A percentile compares a stretch with the other conserved stretches of the same genome.
Evolutionary conservation across 2,797 vertebrate species (phyloP).

Genomic region (Sebastolobus altivelis): DNA sequence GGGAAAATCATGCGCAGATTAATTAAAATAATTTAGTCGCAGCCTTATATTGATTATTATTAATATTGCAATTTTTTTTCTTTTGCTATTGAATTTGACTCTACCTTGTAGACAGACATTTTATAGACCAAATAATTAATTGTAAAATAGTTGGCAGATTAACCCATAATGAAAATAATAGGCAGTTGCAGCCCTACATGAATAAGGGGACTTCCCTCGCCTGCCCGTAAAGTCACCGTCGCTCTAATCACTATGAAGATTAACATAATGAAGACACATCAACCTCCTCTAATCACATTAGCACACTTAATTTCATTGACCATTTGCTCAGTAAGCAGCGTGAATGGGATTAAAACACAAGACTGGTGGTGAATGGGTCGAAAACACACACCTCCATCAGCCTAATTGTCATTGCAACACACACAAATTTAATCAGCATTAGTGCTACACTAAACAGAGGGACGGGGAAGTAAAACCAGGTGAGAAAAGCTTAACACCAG

Average conservation of each 20-base stretch:
- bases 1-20: too few species aligned
- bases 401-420: background rate
- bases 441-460: background rate
- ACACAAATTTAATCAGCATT: constrained; percentile 33
- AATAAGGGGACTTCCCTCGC: background rate
- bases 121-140: background rate
- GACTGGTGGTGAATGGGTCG: constrained; percentile 14
- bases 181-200: background rate
- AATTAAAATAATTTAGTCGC: background rate
- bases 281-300: constrained; percentile 70
- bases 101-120: background rate
- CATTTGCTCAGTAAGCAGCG: constrained; percentile 58
- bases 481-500: constrained; percentile 7
- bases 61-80: too few species aligned
- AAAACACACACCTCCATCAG: constrained; percentile 4
- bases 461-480: constrained; percentile 10
- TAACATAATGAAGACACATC: constrained; percentile 49
- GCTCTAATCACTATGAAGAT: constrained; percentile 38
- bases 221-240: background rate
- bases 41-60: too few species aligned
- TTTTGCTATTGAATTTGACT: too few species aligned
- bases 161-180: too few species aligned
- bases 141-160: too few species aligned
- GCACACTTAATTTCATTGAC: constrained; percentile 49
- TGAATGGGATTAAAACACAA: constrained; percentile 63